Percentiles rank a stretch among this genome's conserved stretches.
Conservation (phyloP, 1,140 invertebrate genomes). For the Hormaphis cornu region DNA sequence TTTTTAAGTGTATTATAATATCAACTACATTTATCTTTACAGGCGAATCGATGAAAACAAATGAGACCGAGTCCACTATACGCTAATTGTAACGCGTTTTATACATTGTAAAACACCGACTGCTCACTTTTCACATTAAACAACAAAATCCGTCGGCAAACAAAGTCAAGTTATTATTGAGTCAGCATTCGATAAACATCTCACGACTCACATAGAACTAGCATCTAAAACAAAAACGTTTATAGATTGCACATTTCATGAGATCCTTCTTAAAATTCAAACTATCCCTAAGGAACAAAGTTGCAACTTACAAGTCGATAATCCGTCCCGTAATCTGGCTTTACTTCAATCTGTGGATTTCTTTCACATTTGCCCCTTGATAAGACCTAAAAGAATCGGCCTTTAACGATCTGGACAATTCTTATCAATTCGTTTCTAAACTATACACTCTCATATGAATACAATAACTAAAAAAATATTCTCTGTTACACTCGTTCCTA, state of each 20-base stretch:
- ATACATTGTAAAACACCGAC: no score
- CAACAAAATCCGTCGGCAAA: no score
- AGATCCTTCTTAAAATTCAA: constrained; percentile 36
- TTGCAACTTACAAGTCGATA: constrained; percentile 38
- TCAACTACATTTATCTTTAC: no score
- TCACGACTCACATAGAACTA: constrained; percentile 7
- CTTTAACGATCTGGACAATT: background rate
- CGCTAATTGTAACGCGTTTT: no score
- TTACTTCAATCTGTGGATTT: constrained; percentile 36
- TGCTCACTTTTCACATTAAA: no score
- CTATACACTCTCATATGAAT: background rate
- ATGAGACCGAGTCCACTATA: no score
- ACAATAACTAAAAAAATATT: background rate
- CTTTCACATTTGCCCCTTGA: background rate
- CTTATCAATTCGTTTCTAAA: background rate
- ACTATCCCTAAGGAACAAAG: constrained; percentile 38
- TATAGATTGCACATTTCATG: background rate
- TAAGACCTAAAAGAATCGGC: background rate
- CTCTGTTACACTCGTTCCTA: background rate
- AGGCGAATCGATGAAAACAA: no score
- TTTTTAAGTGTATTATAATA: no score
- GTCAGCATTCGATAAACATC: constrained; percentile 2
- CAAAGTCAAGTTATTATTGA: constrained; percentile 8
- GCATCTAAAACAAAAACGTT: constrained; percentile 17
- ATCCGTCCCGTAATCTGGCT: constrained; percentile 40